Evolutionary conservation across 2,888 invertebrate species (phyloP), one percentile per base, ranked within the genome.

Genomic region (Salticus scenicus): DNA sequence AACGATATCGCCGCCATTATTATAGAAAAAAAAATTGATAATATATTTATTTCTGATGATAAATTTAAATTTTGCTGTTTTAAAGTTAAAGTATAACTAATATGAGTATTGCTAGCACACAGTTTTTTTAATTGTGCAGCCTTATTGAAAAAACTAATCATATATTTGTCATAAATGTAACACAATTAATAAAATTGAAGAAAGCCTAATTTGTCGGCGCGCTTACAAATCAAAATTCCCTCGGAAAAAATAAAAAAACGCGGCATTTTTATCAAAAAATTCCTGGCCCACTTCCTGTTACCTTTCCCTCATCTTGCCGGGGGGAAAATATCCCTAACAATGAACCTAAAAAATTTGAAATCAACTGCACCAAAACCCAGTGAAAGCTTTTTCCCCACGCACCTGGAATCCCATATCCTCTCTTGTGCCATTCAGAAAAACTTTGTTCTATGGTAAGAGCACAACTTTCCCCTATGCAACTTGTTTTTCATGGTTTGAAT

Each of bases 371-470:
- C 57, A 57, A 24, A 57, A 24, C 20, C 20, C 24, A 24, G 57
- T 57, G 57, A 57, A 57, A 57, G 57, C 24, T 2, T 24, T n/a
- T n/a, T 24, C 57, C 57, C 57, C 57, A 57, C 57, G 57, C 57
- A 57, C 57, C 57, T 57, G 57, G 57, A 57, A 57, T 57, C 24
- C 24, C 57, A 57, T 57, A 57, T 57, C 57, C 57, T 57, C 24
- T 24, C 24, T 57, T 57, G 4, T 57, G 2, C 24, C 57, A 24
- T 57, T 57, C 20, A 57, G 20, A 24, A 24, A 37, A 24, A 24
- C 4, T 57, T 24, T 24, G 57, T 24, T 20, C 24, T 12, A 57
- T 17, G 5, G 24, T 5, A 37, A 37, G 37, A 37, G 37, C 37
- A 37, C 37, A 37, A 37, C 37, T 24, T 24, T 5, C 57, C 57